Evolutionary conservation across 2,888 invertebrate species (phyloP).

Genomic region (Orthosia gracilis): DNA sequence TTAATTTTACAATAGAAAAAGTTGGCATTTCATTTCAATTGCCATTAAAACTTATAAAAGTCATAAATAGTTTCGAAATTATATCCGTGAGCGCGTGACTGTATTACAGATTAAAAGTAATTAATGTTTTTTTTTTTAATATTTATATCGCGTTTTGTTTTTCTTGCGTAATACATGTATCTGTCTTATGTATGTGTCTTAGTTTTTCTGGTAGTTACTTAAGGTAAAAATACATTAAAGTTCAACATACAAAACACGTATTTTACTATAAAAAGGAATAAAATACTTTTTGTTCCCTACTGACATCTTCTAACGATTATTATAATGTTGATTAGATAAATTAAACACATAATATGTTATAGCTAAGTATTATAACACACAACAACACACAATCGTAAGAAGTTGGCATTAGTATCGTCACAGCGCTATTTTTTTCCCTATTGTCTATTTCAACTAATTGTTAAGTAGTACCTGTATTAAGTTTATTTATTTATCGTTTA

Average conservation of each 20-base stretch:
- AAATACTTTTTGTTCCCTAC: background rate
- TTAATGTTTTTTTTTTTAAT: slow-evolving; percentile 10
- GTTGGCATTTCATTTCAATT: slow-evolving; percentile 47
- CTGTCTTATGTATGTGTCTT: background rate
- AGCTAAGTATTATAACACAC: too few species aligned
- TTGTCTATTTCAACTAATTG: too few species aligned
- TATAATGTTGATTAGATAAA: background rate
- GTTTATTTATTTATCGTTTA: too few species aligned
- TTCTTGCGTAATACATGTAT: background rate
- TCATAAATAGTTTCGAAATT: slow-evolving; percentile 32
- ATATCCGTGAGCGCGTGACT: slow-evolving; percentile 32
- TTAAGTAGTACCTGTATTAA: too few species aligned
- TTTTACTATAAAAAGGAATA: slow-evolving; percentile 5
- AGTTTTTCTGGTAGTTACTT: background rate
- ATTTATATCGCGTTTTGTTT: slow-evolving; percentile 1
- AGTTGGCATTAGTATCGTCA: too few species aligned
- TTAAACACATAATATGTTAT: background rate
- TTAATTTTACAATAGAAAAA: slow-evolving; percentile 20
- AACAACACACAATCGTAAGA: too few species aligned
- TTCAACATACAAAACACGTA: background rate
- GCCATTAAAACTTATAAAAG: slow-evolving; percentile 26
- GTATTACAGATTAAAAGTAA: slow-evolving; percentile 13
- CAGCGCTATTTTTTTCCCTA: too few species aligned
- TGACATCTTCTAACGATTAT: too few species aligned
- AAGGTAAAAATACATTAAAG: slow-evolving; percentile 5